Evolutionary conservation across 2,888 invertebrate species (phyloP).

Genomic region (Perizoma flavofasciatum): DNA sequence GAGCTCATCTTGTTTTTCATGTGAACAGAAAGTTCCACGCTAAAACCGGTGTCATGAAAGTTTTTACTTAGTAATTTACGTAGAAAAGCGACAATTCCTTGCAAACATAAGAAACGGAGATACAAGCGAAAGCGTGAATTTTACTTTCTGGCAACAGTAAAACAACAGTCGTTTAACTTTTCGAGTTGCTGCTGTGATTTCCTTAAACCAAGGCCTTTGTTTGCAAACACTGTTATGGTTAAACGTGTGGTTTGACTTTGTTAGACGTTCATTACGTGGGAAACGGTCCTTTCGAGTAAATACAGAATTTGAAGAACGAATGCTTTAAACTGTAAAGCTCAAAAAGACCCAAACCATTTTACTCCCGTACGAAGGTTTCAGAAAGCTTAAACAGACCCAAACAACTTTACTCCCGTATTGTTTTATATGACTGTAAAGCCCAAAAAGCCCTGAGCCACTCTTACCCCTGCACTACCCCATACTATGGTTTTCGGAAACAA

Average conservation of each 20-base stretch:
- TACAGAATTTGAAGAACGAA: background rate
- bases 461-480: too few relatives aligned
- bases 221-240: slow-evolving; percentile 39
- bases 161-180: slow-evolving; percentile 71
- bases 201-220: slow-evolving; percentile 40
- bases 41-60: slow-evolving; percentile 20
- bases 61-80: slow-evolving; percentile 35
- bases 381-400: too few relatives aligned
- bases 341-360: too few relatives aligned
- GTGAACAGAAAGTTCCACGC: slow-evolving; percentile 10
- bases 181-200: slow-evolving; percentile 54
- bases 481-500: too few relatives aligned
- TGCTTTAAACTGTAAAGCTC: background rate
- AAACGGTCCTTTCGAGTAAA: slow-evolving; percentile 3
- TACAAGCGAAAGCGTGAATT: slow-evolving; percentile 47
- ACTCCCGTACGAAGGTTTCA: too few relatives aligned
- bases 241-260: slow-evolving; percentile 23
- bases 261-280: slow-evolving; percentile 11
- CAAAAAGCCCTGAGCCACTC: too few relatives aligned
- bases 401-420: too few relatives aligned
- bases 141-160: slow-evolving; percentile 61
- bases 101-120: slow-evolving; percentile 50
- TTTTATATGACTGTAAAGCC: background rate
- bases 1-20: slow-evolving; percentile 6
- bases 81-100: slow-evolving; percentile 31